Evolutionary conservation across 2,797 vertebrate species (phyloP).

Genomic region (Fringilla coelebs): DNA sequence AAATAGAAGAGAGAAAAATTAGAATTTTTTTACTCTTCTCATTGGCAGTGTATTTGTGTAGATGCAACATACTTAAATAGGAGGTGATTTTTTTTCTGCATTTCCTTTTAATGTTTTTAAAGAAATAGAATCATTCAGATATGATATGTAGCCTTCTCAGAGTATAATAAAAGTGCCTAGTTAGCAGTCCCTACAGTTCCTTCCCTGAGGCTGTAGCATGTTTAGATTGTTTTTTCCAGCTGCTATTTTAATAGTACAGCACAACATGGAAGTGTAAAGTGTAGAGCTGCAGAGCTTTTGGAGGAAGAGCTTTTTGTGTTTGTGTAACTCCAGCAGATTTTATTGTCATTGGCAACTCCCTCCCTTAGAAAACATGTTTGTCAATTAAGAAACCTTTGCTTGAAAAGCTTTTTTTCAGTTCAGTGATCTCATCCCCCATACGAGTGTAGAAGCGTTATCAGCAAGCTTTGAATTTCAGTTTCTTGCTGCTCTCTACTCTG

Average conservation of each 20-base stretch:
- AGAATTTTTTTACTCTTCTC: background rate
- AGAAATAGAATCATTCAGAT: background rate
- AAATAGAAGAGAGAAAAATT: background rate
- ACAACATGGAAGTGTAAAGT: background rate
- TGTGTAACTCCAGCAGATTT: background rate
- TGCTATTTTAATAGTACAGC: background rate
- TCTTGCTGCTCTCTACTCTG: background rate
- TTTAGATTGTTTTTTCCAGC: background rate
- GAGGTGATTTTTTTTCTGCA: background rate
- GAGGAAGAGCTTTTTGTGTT: background rate
- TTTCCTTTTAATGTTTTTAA: background rate
- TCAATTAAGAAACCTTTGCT: background rate
- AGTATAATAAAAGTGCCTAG: background rate
- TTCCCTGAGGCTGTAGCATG: background rate
- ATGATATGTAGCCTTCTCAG: accelerated
- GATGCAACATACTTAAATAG: background rate
- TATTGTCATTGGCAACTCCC: background rate
- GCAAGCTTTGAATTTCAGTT: background rate
- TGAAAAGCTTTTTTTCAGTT: background rate
- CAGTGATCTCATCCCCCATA: background rate
- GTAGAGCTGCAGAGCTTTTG: background rate
- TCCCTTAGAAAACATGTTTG: background rate
- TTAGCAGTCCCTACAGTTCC: background rate
- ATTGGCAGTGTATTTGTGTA: background rate
- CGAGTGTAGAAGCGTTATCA: background rate